A percentile compares a stretch with the other conserved stretches of the same genome.
Evolutionary conservation across 2,113 vertebrate genomes (phyloP).

Genomic region (Triplophysa rosa): DNA sequence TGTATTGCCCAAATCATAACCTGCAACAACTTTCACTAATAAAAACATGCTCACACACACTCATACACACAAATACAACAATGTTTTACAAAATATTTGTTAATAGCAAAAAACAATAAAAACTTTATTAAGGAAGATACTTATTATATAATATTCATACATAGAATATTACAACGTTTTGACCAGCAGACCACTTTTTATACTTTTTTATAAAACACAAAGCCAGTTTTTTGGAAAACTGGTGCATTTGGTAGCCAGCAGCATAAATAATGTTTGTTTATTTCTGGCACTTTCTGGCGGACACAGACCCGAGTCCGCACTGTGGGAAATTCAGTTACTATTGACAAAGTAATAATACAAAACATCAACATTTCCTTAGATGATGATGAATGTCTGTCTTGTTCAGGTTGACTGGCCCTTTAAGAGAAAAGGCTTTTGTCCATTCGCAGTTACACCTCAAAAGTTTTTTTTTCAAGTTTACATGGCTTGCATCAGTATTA

Average conservation of each 20-base stretch:
- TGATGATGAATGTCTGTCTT: conserved; percentile 16
- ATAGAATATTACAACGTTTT: not conserved
- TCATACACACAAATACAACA: not conserved
- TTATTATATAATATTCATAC: conserved; percentile 10
- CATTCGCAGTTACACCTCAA: not conserved
- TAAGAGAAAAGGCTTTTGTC: conserved; percentile 1
- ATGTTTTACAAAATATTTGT: not conserved
- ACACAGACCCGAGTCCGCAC: conserved; percentile 28
- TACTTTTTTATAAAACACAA: conserved; percentile 5
- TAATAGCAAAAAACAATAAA: conserved; percentile 4
- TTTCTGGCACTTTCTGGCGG: conserved; percentile 16
- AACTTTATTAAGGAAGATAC: conserved; percentile 8
- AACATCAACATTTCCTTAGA: conserved; percentile 13
- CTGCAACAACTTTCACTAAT: not conserved
- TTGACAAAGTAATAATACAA: conserved; percentile 38
- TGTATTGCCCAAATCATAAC: not conserved
- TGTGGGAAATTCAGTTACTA: not conserved
- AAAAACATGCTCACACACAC: not conserved
- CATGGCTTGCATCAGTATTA: not conserved
- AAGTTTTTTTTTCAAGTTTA: not conserved
- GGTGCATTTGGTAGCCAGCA: conserved; percentile 24
- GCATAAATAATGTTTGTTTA: conserved; percentile 25
- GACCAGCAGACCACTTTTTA: conserved; percentile 12
- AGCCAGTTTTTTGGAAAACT: not conserved
- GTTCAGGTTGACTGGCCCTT: conserved; percentile 13